Conservation (phyloP, 2,113 vertebrate species). For the Holacanthus passer region DNA sequence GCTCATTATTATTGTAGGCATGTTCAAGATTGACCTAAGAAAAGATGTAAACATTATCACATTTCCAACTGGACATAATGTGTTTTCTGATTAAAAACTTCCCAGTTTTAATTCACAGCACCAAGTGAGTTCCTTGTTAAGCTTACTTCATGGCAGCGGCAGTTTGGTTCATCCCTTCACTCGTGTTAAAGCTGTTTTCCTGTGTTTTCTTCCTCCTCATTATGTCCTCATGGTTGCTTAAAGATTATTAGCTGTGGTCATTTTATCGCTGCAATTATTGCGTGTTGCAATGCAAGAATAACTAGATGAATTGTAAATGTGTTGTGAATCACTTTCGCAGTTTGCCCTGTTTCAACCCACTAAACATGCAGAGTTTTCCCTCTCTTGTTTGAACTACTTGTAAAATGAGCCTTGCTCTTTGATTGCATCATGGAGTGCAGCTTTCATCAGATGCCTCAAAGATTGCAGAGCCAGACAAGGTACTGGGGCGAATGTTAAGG, state of each 20-base stretch:
- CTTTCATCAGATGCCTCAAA: constrained; percentile 79
- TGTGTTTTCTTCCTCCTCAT: constrained; percentile 68
- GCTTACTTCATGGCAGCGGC: constrained; percentile 19
- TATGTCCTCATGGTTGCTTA: constrained; percentile 67
- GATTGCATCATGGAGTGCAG: constrained; percentile 80
- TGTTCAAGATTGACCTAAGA: background rate
- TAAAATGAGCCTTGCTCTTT: constrained; percentile 80
- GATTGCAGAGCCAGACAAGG: constrained; percentile 75
- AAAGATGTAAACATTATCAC: constrained; percentile 4
- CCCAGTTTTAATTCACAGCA: constrained; percentile 28
- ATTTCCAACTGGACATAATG: constrained; percentile 3
- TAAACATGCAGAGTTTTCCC: constrained; percentile 66
- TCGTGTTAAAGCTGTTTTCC: constrained; percentile 42
- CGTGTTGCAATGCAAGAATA: constrained; percentile 71
- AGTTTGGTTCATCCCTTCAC: constrained; percentile 18
- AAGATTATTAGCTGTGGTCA: constrained; percentile 78
- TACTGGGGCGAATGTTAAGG: constrained; percentile 62
- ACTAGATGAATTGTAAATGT: constrained; percentile 66
- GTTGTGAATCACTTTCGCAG: constrained; percentile 60
- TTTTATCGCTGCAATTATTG: constrained; percentile 78
- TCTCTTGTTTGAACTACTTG: constrained; percentile 75
- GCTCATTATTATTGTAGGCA: constrained; percentile 14
- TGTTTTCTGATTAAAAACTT: constrained; percentile 49
- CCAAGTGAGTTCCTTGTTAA: constrained; percentile 37
- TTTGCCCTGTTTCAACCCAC: constrained; percentile 71